These are phyloP conservation scores for Pyrrhosoma nymphula DNA, from an alignment of 2,888 invertebrate species.

Conservation along the genomic window DNA sequence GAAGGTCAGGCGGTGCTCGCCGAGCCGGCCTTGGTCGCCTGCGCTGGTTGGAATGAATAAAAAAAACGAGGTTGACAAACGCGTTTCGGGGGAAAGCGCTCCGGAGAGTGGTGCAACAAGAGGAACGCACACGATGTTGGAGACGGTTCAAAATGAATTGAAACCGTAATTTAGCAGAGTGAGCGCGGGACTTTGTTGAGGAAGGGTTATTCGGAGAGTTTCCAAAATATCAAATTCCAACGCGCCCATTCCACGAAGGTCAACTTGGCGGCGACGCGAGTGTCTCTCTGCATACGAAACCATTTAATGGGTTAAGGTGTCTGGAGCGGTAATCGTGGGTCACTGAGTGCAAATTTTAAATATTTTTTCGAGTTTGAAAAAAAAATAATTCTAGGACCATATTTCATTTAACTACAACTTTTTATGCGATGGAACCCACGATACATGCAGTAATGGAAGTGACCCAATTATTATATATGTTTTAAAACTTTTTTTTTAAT, in stretches of 20 bases:
- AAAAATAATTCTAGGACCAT: too few relatives aligned
- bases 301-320: neutral
- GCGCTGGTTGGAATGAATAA: neutral
- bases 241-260: neutral
- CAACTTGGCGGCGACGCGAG: neutral
- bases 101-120: neutral
- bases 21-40: conserved; percentile 24
- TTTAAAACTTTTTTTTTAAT: too few relatives aligned
- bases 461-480: too few relatives aligned
- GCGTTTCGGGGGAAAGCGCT: conserved; percentile 17
- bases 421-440: too few relatives aligned
- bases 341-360: too few relatives aligned
- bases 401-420: too few relatives aligned
- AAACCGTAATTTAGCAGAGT: neutral
- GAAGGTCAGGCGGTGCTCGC: conserved; percentile 37
- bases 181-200: neutral
- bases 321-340: too few relatives aligned
- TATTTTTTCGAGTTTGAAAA: too few relatives aligned
- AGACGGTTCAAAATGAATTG: neutral
- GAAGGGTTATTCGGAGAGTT: neutral
- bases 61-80: conserved; percentile 52
- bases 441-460: too few relatives aligned
- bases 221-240: conserved; percentile 10
- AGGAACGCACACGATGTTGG: neutral
- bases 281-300: neutral